Base-by-base conservation (phyloP, 2,888 invertebrate species). In the Tuberolachnus salignus region DNA sequence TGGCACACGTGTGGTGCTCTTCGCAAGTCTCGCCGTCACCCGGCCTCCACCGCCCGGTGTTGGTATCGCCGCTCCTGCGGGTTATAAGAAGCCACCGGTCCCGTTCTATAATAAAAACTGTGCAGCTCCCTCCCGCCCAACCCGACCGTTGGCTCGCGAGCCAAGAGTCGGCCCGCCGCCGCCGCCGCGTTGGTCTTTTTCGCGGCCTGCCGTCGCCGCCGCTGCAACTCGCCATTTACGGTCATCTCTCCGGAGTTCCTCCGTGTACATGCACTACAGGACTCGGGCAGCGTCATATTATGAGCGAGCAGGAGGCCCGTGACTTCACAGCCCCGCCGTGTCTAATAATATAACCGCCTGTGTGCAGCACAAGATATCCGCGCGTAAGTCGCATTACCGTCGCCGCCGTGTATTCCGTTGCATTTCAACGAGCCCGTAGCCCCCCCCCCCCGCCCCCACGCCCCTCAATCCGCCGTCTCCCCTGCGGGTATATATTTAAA, bases 41-140 rank as follows among this genome's bases (percentile, higher is more conserved):
- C 57, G 21, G 42, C 34, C 70, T n/a, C 55, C 16, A 9, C 67
- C 67, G 34, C 16, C 16, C 49, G 34, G 23, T 34, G 23, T 11
- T 51, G 46, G 13, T 34, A 57, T 72, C n/a, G 57, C 49, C 46
- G 34, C 23, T 74, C 44, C 19, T 53, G 49, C 71, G 6, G 34
- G 34, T 34, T 34, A 34, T 34, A 34, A 34, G 34, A 34, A 72
- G 59, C 71, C 49, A 72, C 34, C 61, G 26, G 63, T 63, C 34
- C 51, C 63, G 63, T 61, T 73, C 73, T 73, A 73, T 73, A 73
- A 63, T 73, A 73, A 73, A 74, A 64, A 63, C 53, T 42, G 21
- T 44, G 34, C 23, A 51, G 61, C 21, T 42, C 51, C 34, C 63
- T 26, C 13, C n/a, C 49, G 1, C 14, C 10, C n/a, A 13, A 4